A percentile compares a stretch with the other conserved stretches of the same genome.
Evolutionary conservation across 1,140 invertebrate genomes (phyloP).

Genomic region (Aphis gossypii): DNA sequence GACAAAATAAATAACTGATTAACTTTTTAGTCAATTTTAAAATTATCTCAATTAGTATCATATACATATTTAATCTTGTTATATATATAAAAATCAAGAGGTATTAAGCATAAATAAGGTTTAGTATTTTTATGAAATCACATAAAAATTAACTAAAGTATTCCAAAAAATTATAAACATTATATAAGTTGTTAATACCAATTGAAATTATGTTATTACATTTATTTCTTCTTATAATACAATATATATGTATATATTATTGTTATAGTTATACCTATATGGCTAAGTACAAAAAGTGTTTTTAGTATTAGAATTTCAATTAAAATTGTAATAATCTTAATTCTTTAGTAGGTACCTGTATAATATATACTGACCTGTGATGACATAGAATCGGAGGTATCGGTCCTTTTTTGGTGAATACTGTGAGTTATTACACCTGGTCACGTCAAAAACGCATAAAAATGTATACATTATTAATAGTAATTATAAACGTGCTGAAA

Average conservation of each 20-base stretch:
- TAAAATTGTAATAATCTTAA: neutral
- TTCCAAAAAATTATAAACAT: too few species aligned
- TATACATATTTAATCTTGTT: neutral
- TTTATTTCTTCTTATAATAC: neutral
- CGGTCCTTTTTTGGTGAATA: slow-evolving; percentile 20
- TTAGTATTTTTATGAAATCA: too few species aligned
- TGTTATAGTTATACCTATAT: neutral
- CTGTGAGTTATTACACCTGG: slow-evolving; percentile 47
- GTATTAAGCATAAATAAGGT: too few species aligned
- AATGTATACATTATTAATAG: slow-evolving; percentile 26
- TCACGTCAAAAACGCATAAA: slow-evolving; percentile 54
- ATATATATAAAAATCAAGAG: too few species aligned
- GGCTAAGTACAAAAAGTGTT: neutral
- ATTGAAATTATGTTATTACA: too few species aligned
- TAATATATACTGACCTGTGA: slow-evolving; percentile 31
- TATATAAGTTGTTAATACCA: too few species aligned
- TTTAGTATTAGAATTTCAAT: neutral
- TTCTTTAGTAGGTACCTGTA: neutral
- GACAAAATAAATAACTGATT: neutral
- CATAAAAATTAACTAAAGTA: too few species aligned
- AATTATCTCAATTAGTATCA: neutral
- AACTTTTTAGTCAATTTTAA: neutral
- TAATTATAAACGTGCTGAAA: slow-evolving; percentile 46
- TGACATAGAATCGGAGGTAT: neutral
- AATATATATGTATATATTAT: neutral